phyloP scores from a whole-genome alignment of 2,888 invertebrate genomes.

The Suillia variegata region DNA sequence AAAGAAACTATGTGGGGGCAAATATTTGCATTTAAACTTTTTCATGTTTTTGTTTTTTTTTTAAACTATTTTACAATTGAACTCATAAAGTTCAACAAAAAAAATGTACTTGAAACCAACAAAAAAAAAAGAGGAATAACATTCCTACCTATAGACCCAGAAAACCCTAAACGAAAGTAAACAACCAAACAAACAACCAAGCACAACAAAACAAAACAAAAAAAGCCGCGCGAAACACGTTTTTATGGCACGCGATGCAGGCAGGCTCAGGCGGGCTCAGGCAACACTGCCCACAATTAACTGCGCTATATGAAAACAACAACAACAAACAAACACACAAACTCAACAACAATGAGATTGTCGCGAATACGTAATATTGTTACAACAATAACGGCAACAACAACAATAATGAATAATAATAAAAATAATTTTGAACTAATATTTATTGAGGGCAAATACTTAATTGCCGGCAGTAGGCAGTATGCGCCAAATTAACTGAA shows the following conservation, averaged over 20 bases:
- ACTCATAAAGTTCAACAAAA: conserved; percentile 36
- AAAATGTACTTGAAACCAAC: too few species aligned
- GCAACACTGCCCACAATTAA: too few species aligned
- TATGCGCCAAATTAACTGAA: background rate
- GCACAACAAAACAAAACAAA: too few species aligned
- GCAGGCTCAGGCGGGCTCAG: too few species aligned
- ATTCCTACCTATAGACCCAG: too few species aligned
- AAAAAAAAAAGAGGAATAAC: too few species aligned
- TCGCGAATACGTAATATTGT: too few species aligned
- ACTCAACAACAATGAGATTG: too few species aligned
- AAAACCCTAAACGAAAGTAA: conserved; percentile 36
- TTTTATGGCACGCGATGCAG: conserved; percentile 41
- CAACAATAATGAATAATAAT: background rate
- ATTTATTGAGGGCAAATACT: conserved; percentile 1
- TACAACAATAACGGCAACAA: background rate
- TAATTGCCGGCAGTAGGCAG: background rate
- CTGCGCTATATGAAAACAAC: background rate
- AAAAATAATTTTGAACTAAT: conserved; percentile 1
- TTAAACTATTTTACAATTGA: too few species aligned
- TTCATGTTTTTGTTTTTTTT: background rate
- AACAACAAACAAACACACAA: too few species aligned
- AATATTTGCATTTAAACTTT: conserved; percentile 14
- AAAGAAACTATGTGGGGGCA: too few species aligned
- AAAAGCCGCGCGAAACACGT: too few species aligned
- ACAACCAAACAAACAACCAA: conserved; percentile 29